These are phyloP conservation scores for Strigamia crassipes DNA, from an alignment of 2,888 invertebrate species.

Conservation along the genomic window DNA sequence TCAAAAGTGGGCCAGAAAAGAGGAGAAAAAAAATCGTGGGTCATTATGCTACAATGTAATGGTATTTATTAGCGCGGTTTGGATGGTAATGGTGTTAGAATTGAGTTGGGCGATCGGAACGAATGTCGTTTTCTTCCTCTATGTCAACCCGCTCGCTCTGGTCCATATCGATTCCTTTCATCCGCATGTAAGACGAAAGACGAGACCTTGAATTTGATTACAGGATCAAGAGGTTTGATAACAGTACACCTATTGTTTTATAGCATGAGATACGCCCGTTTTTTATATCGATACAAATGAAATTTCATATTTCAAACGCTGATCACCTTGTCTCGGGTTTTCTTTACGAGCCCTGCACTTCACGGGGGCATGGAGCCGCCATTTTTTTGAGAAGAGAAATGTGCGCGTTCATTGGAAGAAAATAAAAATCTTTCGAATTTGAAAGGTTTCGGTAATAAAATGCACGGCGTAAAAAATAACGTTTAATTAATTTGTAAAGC, in stretches of 20 bases:
- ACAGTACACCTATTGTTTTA: slow-evolving; percentile 31
- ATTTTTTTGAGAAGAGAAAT: slow-evolving; percentile 8
- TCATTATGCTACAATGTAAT: slow-evolving; percentile 30
- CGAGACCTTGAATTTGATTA: slow-evolving; percentile 31
- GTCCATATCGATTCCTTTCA: slow-evolving; percentile 35
- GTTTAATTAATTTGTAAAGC: too few relatives aligned
- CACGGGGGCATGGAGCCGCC: neutral
- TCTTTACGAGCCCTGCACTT: slow-evolving; percentile 14
- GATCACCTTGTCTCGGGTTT: neutral
- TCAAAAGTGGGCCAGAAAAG: neutral
- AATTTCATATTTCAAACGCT: slow-evolving; percentile 3
- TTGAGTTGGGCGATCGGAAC: neutral
- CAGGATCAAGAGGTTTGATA: slow-evolving; percentile 24
- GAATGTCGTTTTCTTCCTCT: slow-evolving; percentile 7
- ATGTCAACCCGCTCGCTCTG: slow-evolving; percentile 10
- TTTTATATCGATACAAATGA: slow-evolving; percentile 31
- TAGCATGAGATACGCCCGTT: neutral
- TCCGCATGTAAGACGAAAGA: slow-evolving; percentile 23
- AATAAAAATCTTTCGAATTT: too few relatives aligned
- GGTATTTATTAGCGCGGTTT: slow-evolving; percentile 40
- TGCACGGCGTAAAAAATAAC: too few relatives aligned
- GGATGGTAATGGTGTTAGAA: slow-evolving; percentile 1
- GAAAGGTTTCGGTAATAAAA: too few relatives aligned
- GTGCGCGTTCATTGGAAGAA: neutral
- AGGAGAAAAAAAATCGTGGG: neutral